Evolutionary conservation across 2,888 invertebrate species (phyloP), one percentile per base, ranked within the genome.

Genomic region (Rotaria magnacalcarata): DNA sequence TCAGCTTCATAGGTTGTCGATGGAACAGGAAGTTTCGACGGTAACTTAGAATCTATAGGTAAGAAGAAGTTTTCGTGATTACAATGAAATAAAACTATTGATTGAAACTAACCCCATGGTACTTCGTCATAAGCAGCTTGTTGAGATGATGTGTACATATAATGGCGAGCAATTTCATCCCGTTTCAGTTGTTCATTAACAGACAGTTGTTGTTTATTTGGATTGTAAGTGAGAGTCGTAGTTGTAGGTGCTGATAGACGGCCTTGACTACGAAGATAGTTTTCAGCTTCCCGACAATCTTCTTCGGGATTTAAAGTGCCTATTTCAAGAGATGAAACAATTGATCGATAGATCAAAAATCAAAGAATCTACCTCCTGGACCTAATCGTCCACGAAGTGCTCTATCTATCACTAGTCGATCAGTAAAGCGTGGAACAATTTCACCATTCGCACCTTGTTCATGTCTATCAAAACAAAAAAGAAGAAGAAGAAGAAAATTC

Each of bases 1-100:
- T 58, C 54, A 41, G 50, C 84, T 80, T 86, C 86, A 86, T 84
- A 84, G 0, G 86, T 86, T 41, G 85, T 85, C 19, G 67, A 41
- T 19, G 86, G 86, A 21, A 85, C 67, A 41, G 85, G 85, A 24
- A 86, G 24, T 85, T 85, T 85, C 34, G 67, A 3, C 34, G 67
- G 67, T 41, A 67, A 34, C 34, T 67, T 67, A 16, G 67, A 67
- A 67, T 67, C 67, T 67, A 67, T 19, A 34, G 0, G 0, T 34
- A 19, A 14, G 14, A 10, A 67, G 8, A 60, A n/a, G 0, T n/a
- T 11, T 60, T 60, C 27, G 10, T 27, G 27, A 6, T 14, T 27
- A 14, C 0, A 60, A 60, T 27, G 14, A 14, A 75, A 75, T 75
- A 41, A 74, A 34, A 34, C 19, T 21, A 27, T 21, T 1, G 7